phyloP scores from a whole-genome alignment of 2,888 invertebrate species.

The Drosophila eohydei region DNA sequence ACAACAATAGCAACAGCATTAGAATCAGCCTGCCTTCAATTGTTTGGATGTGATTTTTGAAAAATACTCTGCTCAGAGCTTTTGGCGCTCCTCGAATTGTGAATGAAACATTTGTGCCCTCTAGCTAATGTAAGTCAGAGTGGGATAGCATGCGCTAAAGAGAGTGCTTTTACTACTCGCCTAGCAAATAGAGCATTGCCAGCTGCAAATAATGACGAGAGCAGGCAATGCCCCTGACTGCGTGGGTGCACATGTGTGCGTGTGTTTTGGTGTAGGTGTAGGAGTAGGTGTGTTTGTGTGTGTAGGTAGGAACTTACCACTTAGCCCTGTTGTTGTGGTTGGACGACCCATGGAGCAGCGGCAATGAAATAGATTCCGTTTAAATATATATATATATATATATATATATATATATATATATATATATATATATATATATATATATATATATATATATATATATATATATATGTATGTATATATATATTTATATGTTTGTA shows the following conservation, averaged over 20 bases:
- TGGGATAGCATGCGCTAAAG: slow-evolving; percentile 12
- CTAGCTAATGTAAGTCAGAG: slow-evolving; percentile 2
- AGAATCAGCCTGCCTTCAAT: slow-evolving; percentile 7
- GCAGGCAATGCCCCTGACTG: slow-evolving; percentile 45
- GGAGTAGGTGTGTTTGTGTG: slow-evolving; percentile 10
- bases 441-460: slow-evolving; percentile 20
- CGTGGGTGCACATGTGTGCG: slow-evolving; percentile 36
- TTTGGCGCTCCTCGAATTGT: slow-evolving; percentile 69
- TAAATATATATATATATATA: slow-evolving; percentile 27
- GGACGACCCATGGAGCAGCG: slow-evolving; percentile 45
- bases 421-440: slow-evolving; percentile 4
- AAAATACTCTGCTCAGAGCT: slow-evolving; percentile 58
- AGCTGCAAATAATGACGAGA: slow-evolving; percentile 41
- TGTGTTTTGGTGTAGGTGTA: slow-evolving; percentile 7
- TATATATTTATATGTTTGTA: slow-evolving; percentile 3
- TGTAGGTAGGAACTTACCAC: slow-evolving; percentile 81
- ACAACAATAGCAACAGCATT: slow-evolving; percentile 9
- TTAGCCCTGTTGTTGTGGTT: slow-evolving; percentile 81
- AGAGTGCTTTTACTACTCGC: slow-evolving; percentile 65
- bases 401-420: slow-evolving; percentile 3
- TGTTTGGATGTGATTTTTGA: slow-evolving; percentile 53
- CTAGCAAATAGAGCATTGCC: slow-evolving; percentile 49
- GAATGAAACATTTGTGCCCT: slow-evolving; percentile 58
- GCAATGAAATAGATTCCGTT: slow-evolving; percentile 41
- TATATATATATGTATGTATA: slow-evolving; percentile 21